Evolutionary conservation across 2,888 invertebrate species (phyloP).

Genomic region (Phania funesta): DNA sequence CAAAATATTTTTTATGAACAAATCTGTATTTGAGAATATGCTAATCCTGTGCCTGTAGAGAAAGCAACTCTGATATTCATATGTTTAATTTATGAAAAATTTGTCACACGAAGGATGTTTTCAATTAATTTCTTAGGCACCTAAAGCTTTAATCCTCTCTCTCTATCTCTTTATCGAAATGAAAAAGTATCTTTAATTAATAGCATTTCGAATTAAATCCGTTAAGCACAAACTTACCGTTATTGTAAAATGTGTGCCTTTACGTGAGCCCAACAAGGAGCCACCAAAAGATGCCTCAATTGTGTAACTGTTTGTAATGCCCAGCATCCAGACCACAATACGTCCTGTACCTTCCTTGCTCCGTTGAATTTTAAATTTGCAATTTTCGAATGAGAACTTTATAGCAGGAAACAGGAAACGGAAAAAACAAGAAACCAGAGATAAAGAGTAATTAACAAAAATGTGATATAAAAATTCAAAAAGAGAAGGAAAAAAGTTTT

Average conservation of each 20-base stretch:
- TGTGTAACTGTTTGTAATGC: slow-evolving; percentile 95
- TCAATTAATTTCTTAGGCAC: too few species aligned
- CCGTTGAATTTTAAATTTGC: slow-evolving; percentile 95
- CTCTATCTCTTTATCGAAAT: too few species aligned
- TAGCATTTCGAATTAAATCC: too few species aligned
- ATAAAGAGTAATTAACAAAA: slow-evolving; percentile 42
- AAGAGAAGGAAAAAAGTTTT: slow-evolving; percentile 24
- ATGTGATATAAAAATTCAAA: slow-evolving; percentile 16
- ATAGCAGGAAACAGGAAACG: slow-evolving; percentile 29
- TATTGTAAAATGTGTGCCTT: slow-evolving; percentile 92
- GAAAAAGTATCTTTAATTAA: too few species aligned
- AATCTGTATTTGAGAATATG: too few species aligned
- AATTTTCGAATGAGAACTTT: slow-evolving; percentile 94
- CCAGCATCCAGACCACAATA: slow-evolving; percentile 97
- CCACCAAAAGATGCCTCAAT: slow-evolving; percentile 98
- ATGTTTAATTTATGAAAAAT: too few species aligned
- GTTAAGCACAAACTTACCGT: slow-evolving; percentile 74
- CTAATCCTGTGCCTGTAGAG: too few species aligned
- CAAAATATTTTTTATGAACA: too few species aligned
- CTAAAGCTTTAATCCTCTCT: too few species aligned
- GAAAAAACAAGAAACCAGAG: slow-evolving; percentile 16
- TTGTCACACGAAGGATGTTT: too few species aligned
- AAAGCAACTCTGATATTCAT: too few species aligned
- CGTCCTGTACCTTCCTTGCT: slow-evolving; percentile 97
- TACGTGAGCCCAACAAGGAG: slow-evolving; percentile 89